A percentile compares a stretch with the other conserved stretches of the same genome.
Conservation (phyloP, 1,140 invertebrate species). For the Pseudomyrmex sp. region DNA sequence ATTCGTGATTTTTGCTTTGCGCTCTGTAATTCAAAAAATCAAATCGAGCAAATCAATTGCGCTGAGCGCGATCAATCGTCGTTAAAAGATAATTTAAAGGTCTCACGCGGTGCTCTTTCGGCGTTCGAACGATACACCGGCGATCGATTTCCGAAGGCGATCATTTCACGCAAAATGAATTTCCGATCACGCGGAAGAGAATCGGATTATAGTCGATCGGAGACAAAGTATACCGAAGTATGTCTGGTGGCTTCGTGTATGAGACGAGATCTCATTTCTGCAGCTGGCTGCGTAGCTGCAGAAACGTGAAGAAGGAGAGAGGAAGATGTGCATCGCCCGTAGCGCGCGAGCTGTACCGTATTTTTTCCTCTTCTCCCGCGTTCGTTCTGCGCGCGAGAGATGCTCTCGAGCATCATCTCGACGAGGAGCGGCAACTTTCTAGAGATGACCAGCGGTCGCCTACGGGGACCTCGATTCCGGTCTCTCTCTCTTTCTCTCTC, state of each 20-base stretch:
- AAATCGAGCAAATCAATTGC: not conserved
- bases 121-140: not conserved
- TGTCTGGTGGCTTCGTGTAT: not conserved
- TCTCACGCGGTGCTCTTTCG: not conserved
- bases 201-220: slow-evolving; percentile 34
- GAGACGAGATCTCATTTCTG: slow-evolving; percentile 46
- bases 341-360: slow-evolving; percentile 13
- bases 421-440: slow-evolving; percentile 45
- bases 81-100: not conserved
- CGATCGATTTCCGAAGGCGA: not conserved
- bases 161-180: slow-evolving; percentile 4
- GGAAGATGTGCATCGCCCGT: not conserved
- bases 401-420: slow-evolving; percentile 32
- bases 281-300: not conserved
- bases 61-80: not conserved
- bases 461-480: slow-evolving; percentile 44
- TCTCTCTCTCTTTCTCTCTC: not conserved
- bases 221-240: slow-evolving; percentile 27
- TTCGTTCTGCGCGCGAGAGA: slow-evolving; percentile 28
- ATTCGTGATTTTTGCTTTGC: not conserved
- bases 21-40: not conserved
- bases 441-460: slow-evolving; percentile 40
- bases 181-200: slow-evolving; percentile 20
- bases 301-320: not conserved
- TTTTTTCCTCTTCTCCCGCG: not conserved